Conservation (phyloP, 2,888 invertebrate genomes). For the Chesias legatella region DNA sequence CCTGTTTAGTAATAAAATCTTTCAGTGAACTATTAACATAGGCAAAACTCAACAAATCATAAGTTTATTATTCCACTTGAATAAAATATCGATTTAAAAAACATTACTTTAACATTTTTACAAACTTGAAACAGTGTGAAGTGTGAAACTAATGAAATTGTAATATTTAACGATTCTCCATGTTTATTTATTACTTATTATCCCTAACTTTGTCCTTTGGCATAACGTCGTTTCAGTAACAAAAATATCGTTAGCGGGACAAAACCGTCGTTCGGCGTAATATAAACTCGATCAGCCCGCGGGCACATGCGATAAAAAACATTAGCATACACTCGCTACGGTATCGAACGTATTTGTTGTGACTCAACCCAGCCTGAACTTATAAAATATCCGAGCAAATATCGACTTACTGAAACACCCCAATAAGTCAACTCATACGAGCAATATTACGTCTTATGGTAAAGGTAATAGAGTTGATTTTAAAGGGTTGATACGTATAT, state of each 20-base stretch:
- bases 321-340: constrained; percentile 55
- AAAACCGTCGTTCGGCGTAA: constrained; percentile 41
- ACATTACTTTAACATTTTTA: too few relatives aligned
- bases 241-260: constrained; percentile 35
- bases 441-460: constrained; percentile 23
- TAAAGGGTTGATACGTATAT: constrained; percentile 37
- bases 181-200: too few relatives aligned
- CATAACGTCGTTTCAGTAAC: too few relatives aligned
- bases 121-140: too few relatives aligned
- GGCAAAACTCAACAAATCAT: too few relatives aligned
- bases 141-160: too few relatives aligned
- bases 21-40: too few relatives aligned
- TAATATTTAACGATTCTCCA: too few relatives aligned
- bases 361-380: constrained; percentile 47
- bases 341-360: constrained; percentile 50
- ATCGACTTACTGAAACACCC: constrained; percentile 41
- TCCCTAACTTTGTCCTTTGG: too few relatives aligned
- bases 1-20: too few relatives aligned
- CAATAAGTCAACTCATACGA: constrained; percentile 18
- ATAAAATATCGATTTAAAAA: too few relatives aligned
- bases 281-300: constrained; percentile 57
- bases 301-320: constrained; percentile 54
- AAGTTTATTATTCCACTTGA: too few relatives aligned
- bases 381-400: constrained; percentile 40
- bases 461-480: constrained; percentile 32